phyloP scores from a whole-genome alignment of 2,888 invertebrate species.

The Malacosoma neustria region DNA sequence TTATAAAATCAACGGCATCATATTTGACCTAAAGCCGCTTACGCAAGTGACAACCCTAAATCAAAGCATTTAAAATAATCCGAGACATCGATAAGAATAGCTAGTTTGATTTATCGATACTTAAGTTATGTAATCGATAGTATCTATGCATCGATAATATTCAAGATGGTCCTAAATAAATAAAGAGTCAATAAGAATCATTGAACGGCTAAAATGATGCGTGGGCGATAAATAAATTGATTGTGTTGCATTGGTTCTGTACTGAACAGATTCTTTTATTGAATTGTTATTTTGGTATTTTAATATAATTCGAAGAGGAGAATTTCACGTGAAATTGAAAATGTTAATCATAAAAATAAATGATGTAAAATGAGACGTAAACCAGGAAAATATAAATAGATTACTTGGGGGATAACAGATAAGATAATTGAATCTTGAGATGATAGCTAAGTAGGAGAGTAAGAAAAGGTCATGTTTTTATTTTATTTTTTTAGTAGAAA shows the following conservation, averaged over 20 bases:
- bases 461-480: no score
- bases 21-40: constrained; percentile 9
- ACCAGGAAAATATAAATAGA: no score
- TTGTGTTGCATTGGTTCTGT: constrained; percentile 1
- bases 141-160: constrained; percentile 30
- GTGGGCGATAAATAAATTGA: constrained; percentile 17
- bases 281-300: no score
- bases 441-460: no score
- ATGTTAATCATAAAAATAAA: no score
- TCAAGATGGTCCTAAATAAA: constrained; percentile 39
- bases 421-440: no score
- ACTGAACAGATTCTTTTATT: no score
- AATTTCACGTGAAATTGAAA: no score
- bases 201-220: constrained; percentile 16
- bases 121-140: constrained; percentile 36
- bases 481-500: no score
- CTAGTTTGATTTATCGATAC: constrained; percentile 35
- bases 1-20: neutral
- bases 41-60: constrained; percentile 3
- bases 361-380: no score
- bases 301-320: no score
- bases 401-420: no score
- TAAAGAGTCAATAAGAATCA: constrained; percentile 23
- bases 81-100: constrained; percentile 12
- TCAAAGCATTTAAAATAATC: constrained; percentile 4